Evolutionary conservation across 2,888 invertebrate species (phyloP), one percentile per base, ranked within the genome.

Genomic region (Deilephila porcellus): DNA sequence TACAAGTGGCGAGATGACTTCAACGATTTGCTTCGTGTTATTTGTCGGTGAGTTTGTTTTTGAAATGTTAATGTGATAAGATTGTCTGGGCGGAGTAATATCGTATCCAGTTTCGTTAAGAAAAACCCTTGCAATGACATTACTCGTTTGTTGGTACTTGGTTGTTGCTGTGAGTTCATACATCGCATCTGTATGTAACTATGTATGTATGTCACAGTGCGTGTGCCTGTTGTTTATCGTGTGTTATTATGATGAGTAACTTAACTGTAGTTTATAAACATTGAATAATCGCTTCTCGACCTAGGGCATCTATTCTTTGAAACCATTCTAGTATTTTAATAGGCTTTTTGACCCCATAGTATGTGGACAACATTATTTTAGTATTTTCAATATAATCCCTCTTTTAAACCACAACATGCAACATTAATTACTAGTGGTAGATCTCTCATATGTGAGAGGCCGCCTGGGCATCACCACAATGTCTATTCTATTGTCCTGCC

Each of bases 31-130:
- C 83, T 82, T 88, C 76, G 78, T 89, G 76, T 81, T 92, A 85
- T 90, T 91, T 88, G 83, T 89, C 75, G 93, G 93, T 94, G 78
- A 94, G 93, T 91, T 85, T 76, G 64, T 79, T 80, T 80, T 76
- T 75, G 34, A 45, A 74, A 70, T 75, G 63, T 76, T 71, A 67
- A 72, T 62, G 34, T 32, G 59, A 56, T 59, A 56, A 59, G 14
- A 71, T 53, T 71, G 56, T 53, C 45, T 3, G 29, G 19, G 25
- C 53, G 17, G 25, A 53, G 20, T 52, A 20, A 32, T 6, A 25
- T 17, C 1, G 56, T 32, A 70, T 20, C 29, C 62, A 17, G 25
- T 63, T 63, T 63, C 32, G 37, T 20, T 64, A 37, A 4, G 17
- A 14, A 37, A 64, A 37, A 45, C 14, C 17, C n/a, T 25, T 7